Evolutionary conservation across 1,140 invertebrate genomes (phyloP).

Genomic region (Bombus fervidus): DNA sequence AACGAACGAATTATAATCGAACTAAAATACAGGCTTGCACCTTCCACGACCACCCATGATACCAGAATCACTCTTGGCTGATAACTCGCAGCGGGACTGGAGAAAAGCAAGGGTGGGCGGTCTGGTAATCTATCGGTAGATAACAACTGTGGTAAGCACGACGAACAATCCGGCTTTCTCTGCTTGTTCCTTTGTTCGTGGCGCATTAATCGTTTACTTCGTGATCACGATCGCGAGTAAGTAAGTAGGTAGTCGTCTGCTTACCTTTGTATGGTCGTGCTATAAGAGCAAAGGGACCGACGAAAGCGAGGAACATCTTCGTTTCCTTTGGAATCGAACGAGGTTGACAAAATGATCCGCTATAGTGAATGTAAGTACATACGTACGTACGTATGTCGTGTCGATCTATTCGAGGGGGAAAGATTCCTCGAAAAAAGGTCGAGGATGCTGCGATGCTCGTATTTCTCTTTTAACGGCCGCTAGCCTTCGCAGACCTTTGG

Average conservation of each 20-base stretch:
- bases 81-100: slow-evolving; percentile 49
- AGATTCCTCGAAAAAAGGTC: slow-evolving; percentile 6
- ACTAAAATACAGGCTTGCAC: slow-evolving; percentile 17
- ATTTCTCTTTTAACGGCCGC: slow-evolving; percentile 50
- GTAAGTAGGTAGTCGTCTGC: slow-evolving; percentile 8
- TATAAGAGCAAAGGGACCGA: slow-evolving; percentile 31
- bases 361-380: not conserved
- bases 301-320: not conserved
- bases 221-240: slow-evolving; percentile 31
- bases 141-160: slow-evolving; percentile 34
- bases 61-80: slow-evolving; percentile 51
- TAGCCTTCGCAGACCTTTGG: slow-evolving; percentile 33
- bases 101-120: slow-evolving; percentile 34
- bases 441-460: slow-evolving; percentile 37
- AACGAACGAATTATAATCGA: not conserved
- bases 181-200: slow-evolving; percentile 49
- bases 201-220: slow-evolving; percentile 59
- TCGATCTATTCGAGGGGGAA: not conserved
- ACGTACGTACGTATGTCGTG: not conserved
- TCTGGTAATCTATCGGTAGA: not conserved
- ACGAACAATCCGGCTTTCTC: slow-evolving; percentile 53
- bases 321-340: not conserved
- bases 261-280: slow-evolving; percentile 30
- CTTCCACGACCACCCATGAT: slow-evolving; percentile 56
- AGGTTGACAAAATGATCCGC: not conserved